These are phyloP conservation scores for Microctonus brassicae DNA, from an alignment of 2,888 invertebrate genomes.

Conservation along the genomic window DNA sequence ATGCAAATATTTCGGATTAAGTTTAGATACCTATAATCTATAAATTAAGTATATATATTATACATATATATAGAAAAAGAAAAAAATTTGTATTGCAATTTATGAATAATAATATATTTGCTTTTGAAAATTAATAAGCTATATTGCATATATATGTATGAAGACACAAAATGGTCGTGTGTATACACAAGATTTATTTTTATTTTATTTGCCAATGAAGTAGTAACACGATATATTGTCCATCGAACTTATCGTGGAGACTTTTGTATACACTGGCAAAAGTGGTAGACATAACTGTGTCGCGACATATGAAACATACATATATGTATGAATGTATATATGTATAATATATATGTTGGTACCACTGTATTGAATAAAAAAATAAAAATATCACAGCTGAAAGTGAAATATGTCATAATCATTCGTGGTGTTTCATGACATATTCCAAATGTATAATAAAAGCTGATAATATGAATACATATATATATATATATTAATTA, in stretches of 20 bases:
- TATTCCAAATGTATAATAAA: constrained; percentile 18
- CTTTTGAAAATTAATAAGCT: no score
- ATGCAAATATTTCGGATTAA: no score
- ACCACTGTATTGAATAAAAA: background rate
- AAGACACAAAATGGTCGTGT: background rate
- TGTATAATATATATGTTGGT: no score
- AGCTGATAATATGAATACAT: no score
- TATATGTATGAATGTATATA: no score
- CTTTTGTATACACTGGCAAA: background rate
- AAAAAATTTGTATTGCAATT: no score
- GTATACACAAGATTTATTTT: background rate
- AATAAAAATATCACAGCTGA: background rate
- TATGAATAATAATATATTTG: background rate
- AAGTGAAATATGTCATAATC: background rate
- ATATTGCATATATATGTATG: no score
- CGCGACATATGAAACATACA: constrained; percentile 4
- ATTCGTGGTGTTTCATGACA: constrained; percentile 10
- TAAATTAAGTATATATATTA: no score
- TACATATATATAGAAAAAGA: no score
- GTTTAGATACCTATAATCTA: no score
- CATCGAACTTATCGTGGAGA: constrained; percentile 1
- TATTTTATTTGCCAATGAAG: background rate
- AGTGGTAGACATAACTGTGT: constrained; percentile 4
- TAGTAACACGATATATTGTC: background rate
- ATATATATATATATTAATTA: no score